Base-by-base conservation (phyloP, 1,140 invertebrate species). In the Lordiphosa collinella region DNA sequence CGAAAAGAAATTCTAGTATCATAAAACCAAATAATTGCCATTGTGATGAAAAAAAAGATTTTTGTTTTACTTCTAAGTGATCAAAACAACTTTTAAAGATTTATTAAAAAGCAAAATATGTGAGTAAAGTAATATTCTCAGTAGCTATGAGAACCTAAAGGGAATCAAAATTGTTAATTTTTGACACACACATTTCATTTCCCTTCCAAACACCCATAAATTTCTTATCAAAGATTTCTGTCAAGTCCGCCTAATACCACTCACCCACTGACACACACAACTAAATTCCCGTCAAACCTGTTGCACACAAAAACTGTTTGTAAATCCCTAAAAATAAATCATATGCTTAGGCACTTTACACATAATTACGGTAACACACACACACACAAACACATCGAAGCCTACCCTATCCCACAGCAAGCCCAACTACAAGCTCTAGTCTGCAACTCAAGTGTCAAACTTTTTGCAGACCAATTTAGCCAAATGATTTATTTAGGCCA, bases 401-500 rank as follows among this genome's bases (percentile, higher is more conserved):
- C 29, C 5, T 9, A 47, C 9, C 16, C 16, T 16, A 10, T 11
- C 25, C 38, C 18, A 25, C 37, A 36, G 7, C 25, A 31, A 49
- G 36, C 11, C 36, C 11, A 37, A 75, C 75, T 82, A 74, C 22
- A 25, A 25, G 22, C 22, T 74, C 66, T 82, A 84, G 75, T 58
- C 72, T 75, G 62, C 53, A 69, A 67, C 76, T 80, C 62, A 66
- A 82, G 78, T 82, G 78, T 82, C 78, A 82, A 84, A 84, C 71
- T 84, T 84, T 84, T 84, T 84, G 72, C 78, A 78, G 78, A 84
- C 72, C 72, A 84, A 84, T 84, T 84, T 84, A 84, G 72, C 78
- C 72, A 78, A 84, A 84, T 84, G 78, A 84, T 84, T 84, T 84
- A 84, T 84, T 84, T 84, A 82, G 78, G 78, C 72, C 76, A 79